A percentile compares a stretch with the other conserved stretches of the same genome.
Conservation (phyloP, 2,888 invertebrate species). For the Stenodema calcarata region DNA sequence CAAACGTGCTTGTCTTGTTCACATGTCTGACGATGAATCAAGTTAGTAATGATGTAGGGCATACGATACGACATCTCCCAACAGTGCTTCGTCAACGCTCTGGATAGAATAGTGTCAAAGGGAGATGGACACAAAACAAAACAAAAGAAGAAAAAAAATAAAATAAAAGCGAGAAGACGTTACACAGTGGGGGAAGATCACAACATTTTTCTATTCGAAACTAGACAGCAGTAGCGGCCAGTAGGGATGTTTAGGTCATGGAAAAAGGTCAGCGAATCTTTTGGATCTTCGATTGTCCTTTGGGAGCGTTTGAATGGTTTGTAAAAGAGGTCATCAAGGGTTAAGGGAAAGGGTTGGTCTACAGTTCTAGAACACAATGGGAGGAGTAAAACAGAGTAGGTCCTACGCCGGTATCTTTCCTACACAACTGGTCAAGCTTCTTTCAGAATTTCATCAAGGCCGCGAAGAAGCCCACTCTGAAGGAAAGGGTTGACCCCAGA, state of each 20-base stretch:
- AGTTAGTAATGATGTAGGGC: no score
- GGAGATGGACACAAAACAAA: no score
- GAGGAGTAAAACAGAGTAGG: background rate
- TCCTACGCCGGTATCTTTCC: background rate
- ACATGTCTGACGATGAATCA: no score
- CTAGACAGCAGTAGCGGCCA: background rate
- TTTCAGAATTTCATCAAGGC: background rate
- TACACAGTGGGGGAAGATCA: background rate
- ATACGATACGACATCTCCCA: no score
- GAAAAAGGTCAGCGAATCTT: background rate
- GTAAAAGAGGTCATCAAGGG: background rate
- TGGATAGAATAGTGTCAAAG: no score
- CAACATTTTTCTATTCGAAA: background rate
- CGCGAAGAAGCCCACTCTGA: background rate
- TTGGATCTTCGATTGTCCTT: background rate
- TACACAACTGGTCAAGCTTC: background rate
- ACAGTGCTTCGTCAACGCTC: no score
- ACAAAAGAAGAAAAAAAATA: background rate
- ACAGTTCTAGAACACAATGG: background rate
- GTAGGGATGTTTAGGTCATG: background rate
- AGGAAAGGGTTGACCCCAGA: conserved; percentile 1
- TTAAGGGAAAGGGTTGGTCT: background rate
- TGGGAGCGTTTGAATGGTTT: background rate
- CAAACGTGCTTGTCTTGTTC: no score
- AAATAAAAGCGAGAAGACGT: background rate